These are phyloP conservation scores for Macaca fascicularis DNA, from an alignment of 2,113 vertebrate species.

Conservation along the genomic window T2T-MFA8v1.1 NC_088384.1:2976501-2977000, in stretches of 20 bases:
- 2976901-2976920: not conserved
- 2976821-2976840: not conserved
- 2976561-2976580: not conserved
- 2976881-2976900: not conserved
- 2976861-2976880: not conserved
- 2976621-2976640: rapidly evolving
- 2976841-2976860: not conserved
- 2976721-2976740: rapidly evolving
- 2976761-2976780: not conserved
- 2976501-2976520: rapidly evolving
- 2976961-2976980: no score
- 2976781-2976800: no score
- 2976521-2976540: not conserved
- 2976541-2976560: not conserved
- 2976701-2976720: not conserved
- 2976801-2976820: no score
- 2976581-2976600: not conserved
- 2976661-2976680: not conserved
- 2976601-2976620: not conserved
- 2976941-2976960: no score
- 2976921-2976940: not conserved
- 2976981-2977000: not conserved
- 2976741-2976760: no score
- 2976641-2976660: not conserved
- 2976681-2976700: not conserved